phyloP scores from a whole-genome alignment of 2,113 vertebrate species.

The Mugil cephalus region DNA sequence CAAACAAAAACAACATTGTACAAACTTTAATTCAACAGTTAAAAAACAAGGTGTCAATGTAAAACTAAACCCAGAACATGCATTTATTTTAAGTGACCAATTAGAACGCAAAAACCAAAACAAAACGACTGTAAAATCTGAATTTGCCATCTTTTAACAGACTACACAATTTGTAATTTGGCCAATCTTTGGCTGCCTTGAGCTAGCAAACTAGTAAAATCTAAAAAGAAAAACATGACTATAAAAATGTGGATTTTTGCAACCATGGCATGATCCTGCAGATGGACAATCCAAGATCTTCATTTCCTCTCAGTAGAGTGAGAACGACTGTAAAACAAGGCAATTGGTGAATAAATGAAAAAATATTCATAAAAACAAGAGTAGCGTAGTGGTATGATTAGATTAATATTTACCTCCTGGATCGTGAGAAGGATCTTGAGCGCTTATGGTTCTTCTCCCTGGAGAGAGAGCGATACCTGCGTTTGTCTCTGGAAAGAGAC shows the following conservation, averaged over 20 bases:
- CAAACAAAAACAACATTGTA: slow-evolving; percentile 43
- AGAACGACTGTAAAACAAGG: slow-evolving; percentile 87
- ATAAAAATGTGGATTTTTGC: slow-evolving; percentile 81
- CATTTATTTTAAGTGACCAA: slow-evolving; percentile 3
- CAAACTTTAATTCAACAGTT: slow-evolving; percentile 57
- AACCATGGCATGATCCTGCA: slow-evolving; percentile 52
- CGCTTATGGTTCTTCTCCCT: slow-evolving; percentile 95
- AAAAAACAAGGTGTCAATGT: slow-evolving; percentile 40
- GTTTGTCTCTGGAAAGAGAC: slow-evolving; percentile 95
- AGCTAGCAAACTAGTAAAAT: slow-evolving; percentile 45
- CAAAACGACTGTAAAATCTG: slow-evolving; percentile 6
- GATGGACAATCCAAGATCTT: slow-evolving; percentile 66
- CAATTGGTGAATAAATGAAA: neutral
- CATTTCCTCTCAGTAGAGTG: slow-evolving; percentile 94
- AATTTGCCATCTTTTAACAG: slow-evolving; percentile 79
- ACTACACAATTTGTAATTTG: slow-evolving; percentile 66
- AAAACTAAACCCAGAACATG: slow-evolving; percentile 61
- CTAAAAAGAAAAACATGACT: slow-evolving; percentile 77
- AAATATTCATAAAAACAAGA: neutral
- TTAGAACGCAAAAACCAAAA: neutral
- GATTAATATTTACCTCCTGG: slow-evolving; percentile 87
- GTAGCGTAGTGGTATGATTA: neutral
- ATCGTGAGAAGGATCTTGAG: slow-evolving; percentile 95
- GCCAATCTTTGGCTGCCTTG: slow-evolving; percentile 18
- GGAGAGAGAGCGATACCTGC: slow-evolving; percentile 94